phyloP scores from a whole-genome alignment of 2,113 vertebrate genomes.

The Nibea coibor region DNA sequence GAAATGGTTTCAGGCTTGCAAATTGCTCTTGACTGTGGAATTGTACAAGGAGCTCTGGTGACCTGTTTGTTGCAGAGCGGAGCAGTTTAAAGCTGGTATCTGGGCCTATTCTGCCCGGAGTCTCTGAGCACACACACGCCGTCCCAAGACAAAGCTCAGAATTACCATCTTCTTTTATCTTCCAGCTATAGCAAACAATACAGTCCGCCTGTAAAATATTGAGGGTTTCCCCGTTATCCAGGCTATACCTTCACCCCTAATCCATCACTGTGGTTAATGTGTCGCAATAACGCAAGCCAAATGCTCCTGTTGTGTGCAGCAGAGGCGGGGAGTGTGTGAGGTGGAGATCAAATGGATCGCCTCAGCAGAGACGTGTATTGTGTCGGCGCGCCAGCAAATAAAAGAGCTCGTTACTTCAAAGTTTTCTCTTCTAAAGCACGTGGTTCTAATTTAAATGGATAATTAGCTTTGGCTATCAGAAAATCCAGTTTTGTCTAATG shows the following conservation, averaged over 20 bases:
- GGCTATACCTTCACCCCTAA: neutral
- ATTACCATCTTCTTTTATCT: constrained; percentile 6
- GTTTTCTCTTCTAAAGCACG: neutral
- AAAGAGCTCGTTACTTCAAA: neutral
- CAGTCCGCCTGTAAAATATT: neutral
- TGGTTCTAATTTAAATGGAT: neutral
- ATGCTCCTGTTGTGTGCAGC: neutral
- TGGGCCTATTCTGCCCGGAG: constrained; percentile 10
- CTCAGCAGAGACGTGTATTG: neutral
- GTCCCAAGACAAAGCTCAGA: neutral
- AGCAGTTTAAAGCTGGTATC: constrained; percentile 30
- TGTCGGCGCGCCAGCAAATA: neutral
- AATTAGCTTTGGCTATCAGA: neutral
- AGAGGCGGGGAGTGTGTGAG: neutral
- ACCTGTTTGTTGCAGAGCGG: constrained; percentile 31
- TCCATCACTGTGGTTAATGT: neutral
- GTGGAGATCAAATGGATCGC: neutral
- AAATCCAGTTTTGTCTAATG: neutral
- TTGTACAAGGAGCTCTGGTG: constrained; percentile 16
- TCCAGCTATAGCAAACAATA: neutral
- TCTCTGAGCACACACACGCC: neutral
- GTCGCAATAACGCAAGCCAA: neutral
- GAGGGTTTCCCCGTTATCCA: neutral
- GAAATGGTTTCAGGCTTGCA: constrained; percentile 59
- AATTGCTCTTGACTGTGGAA: constrained; percentile 48